Conservation (phyloP, 2,797 vertebrate species). For the Macropodus opercularis region DNA sequence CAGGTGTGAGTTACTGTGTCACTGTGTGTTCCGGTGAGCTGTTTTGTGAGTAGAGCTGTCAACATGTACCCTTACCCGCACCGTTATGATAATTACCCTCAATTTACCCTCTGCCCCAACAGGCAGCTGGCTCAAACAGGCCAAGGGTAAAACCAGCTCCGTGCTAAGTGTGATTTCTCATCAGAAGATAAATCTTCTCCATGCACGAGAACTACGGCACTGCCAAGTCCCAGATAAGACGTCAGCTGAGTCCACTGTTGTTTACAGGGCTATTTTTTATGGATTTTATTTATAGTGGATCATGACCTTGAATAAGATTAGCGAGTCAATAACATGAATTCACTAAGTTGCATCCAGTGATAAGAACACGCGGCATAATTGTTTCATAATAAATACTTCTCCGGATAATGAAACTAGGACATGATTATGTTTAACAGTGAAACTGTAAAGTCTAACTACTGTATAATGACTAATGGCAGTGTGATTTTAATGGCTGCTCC, state of each 20-base stretch:
- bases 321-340: constrained; percentile 64
- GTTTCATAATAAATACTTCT: constrained; percentile 63
- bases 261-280: constrained; percentile 66
- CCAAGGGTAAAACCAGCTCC: constrained; percentile 60
- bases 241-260: constrained; percentile 56
- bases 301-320: constrained; percentile 71
- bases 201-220: constrained; percentile 46
- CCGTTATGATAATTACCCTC: constrained; percentile 77
- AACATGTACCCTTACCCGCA: constrained; percentile 68
- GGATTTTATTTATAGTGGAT: constrained; percentile 66
- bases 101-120: constrained; percentile 65
- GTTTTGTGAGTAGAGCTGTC: constrained; percentile 52
- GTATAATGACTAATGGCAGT: constrained; percentile 63
- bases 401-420: constrained; percentile 62
- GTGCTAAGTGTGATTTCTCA: constrained; percentile 64
- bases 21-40: constrained; percentile 29
- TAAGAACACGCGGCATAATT: constrained; percentile 60
- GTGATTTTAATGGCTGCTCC: constrained; percentile 64
- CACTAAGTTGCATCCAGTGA: constrained; percentile 51
- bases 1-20: constrained; percentile 50
- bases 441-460: constrained; percentile 60
- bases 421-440: constrained; percentile 63
- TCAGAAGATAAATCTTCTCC: constrained; percentile 74
- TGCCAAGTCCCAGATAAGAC: constrained; percentile 59
- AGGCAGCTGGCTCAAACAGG: constrained; percentile 66